Percentiles rank a stretch among this genome's conserved stretches.
These are phyloP conservation scores for Patella pellucida DNA, from an alignment of 2,888 invertebrate species.

Conservation along the genomic window DNA sequence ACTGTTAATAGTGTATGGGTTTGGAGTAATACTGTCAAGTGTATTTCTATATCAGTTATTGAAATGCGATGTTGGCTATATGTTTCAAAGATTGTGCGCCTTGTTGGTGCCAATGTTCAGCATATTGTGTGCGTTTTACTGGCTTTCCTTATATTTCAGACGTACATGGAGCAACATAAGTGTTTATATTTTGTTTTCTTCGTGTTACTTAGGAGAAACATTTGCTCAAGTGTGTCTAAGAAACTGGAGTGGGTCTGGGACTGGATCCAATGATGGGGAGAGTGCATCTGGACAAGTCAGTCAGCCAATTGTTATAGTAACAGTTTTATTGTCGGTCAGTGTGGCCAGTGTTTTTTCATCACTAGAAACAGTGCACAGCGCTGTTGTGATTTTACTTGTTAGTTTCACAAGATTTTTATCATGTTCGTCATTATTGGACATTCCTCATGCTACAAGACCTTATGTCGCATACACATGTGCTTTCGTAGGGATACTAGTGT, in stretches of 20 bases:
- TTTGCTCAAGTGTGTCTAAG: slow-evolving; percentile 59
- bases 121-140: slow-evolving; percentile 66
- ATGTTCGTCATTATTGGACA: slow-evolving; percentile 60
- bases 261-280: slow-evolving; percentile 2
- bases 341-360: slow-evolving; percentile 65
- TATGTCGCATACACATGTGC: slow-evolving; percentile 67
- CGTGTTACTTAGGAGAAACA: slow-evolving; percentile 68
- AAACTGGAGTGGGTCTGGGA: slow-evolving; percentile 26
- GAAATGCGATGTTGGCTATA: slow-evolving; percentile 61
- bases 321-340: slow-evolving; percentile 60
- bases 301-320: slow-evolving; percentile 60
- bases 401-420: slow-evolving; percentile 65
- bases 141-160: slow-evolving; percentile 66
- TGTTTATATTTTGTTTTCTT: slow-evolving; percentile 67
- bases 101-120: slow-evolving; percentile 67
- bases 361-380: slow-evolving; percentile 63
- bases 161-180: slow-evolving; percentile 68
- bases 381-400: slow-evolving; percentile 62
- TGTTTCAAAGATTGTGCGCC: slow-evolving; percentile 63
- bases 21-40: slow-evolving; percentile 47
- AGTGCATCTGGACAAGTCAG: slow-evolving; percentile 40
- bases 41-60: slow-evolving; percentile 58
- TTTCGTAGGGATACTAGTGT: slow-evolving; percentile 64
- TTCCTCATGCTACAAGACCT: slow-evolving; percentile 62
- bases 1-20: slow-evolving; percentile 55